Base-by-base conservation (phyloP, 2,888 invertebrate species). In the Leptinotarsa tumamoca region DNA sequence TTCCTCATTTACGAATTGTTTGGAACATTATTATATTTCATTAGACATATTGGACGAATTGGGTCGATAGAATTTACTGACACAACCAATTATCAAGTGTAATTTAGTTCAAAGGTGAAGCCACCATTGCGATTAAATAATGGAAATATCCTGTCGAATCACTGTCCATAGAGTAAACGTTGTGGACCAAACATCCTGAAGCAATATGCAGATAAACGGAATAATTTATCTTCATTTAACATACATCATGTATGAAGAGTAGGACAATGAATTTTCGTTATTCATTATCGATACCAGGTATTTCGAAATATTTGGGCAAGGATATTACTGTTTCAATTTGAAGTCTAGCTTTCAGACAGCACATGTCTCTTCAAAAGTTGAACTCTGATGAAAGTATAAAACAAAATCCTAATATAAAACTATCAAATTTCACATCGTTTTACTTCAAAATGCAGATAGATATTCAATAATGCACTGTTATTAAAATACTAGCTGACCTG, bases 71-170 rank as follows among this genome's bases (percentile, higher is more conserved):
- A 63, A 43, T 63, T 63, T 33, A 63, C n/a, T 63, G 63, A 27
- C n/a, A 33, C 17, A 43, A 13, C n/a, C 33, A 63, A 63, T 63
- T 63, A 63, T 43, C 63, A 63, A 63, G 63, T 33, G 63, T 27
- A 23, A 23, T 33, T 63, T 63, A 63, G n/a, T 63, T 33, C 33
- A 63, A 63, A 27, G n/a, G n/a, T 33, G 43, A 63, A 63, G 17
- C 63, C 63, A 63, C 33, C 63, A 63, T 33, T 63, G 43, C 63
- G 33, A 63, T 63, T 63, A 63, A 63, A 63, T 63, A 33, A 33
- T 43, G 27, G 63, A 63, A 63, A 63, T 63, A 43, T 63, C 63
- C 63, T 27, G 63, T 43, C 27, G 63, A 63, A 63, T 63, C 43
- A 63, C 27, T 43, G 33, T 63, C 63, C 27, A 63, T 43, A 63